Evolutionary conservation across 2,888 invertebrate species (phyloP), one percentile per base, ranked within the genome.

Genomic region (Tachina fera): DNA sequence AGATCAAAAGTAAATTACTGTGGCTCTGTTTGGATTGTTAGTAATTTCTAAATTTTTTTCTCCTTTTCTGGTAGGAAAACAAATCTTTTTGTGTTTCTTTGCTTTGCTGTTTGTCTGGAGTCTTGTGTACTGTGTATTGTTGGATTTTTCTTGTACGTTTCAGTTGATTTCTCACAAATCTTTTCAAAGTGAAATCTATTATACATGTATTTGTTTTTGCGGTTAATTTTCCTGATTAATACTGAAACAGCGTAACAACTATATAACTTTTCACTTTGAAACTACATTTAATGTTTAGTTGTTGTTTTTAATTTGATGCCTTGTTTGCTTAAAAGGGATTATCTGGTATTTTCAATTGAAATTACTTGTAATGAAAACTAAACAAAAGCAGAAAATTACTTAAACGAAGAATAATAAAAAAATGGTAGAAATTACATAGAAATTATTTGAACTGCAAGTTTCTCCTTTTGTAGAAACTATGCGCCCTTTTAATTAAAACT

Each of bases 1-100:
- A 83, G 82, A 83, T 83, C 82, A 83, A 77, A 83, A 60, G 82
- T 77, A 75, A 82, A 76, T 76, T 82, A 76, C 76, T 56, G 51
- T 71, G 63, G 70, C 53, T 82, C 71, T 76, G 70, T 82, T 53
- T 56, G 45, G 45, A 56, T 76, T 67, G 65, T 60, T 58, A 58
- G 49, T 68, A 77, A 77, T 77, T 77, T 68, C n/a, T 43, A 14
- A 31, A 6, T 31, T 14, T 47, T 70, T 75, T 74, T 63, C 45
- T 60, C n/a, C 41, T 11, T 74, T 60, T 60, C 47, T 22, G 13
- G 47, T 39, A 10, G 9, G 63, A 14, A 49, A 39, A 49, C 10
- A 5, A 31, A 43, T 41, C 9, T 19, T 47, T 68, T 47, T 22
- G 51, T 41, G 9, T 9, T 65, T 47, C 22, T 60, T 13, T 45